Conservation (phyloP, 2,888 invertebrate species). For the Dimorphilus gyrociliatus region DNA sequence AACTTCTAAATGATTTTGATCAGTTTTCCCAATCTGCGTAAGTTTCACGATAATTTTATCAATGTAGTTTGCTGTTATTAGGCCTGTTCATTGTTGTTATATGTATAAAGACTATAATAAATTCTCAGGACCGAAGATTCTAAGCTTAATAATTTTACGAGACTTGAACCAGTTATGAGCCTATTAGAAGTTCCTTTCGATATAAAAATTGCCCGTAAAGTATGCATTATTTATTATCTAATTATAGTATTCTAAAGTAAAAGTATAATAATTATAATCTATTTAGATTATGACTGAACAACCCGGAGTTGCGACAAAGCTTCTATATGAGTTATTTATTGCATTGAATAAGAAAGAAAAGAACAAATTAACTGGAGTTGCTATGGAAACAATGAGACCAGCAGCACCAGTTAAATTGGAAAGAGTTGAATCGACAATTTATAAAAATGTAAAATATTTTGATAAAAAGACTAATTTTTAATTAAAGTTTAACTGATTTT, state of each 20-base stretch:
- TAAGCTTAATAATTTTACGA: conserved; percentile 36
- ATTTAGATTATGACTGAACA: conserved; percentile 36
- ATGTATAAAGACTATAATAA: neutral
- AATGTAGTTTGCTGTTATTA: neutral
- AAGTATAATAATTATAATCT: too few species aligned
- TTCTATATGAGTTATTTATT: conserved; percentile 36
- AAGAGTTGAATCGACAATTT: conserved; percentile 28
- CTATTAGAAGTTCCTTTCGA: conserved; percentile 35
- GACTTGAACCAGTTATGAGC: conserved; percentile 32
- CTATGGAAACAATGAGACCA: conserved; percentile 37
- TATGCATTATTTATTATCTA: too few species aligned
- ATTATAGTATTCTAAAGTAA: too few species aligned
- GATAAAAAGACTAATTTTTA: conserved; percentile 2
- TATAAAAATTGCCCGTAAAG: conserved; percentile 30
- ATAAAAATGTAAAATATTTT: conserved; percentile 25
- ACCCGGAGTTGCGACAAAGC: conserved; percentile 30
- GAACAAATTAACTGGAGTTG: conserved; percentile 31
- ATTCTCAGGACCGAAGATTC: conserved; percentile 28
- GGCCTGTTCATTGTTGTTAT: neutral
- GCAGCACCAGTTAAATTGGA: conserved; percentile 34
- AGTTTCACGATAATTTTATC: conserved; percentile 9
- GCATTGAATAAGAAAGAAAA: conserved; percentile 35
- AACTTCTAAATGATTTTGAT: conserved; percentile 36
- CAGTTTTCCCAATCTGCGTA: conserved; percentile 35
- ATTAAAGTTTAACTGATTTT: neutral